phyloP scores from a whole-genome alignment of 2,888 invertebrate genomes.

The Thera britannica region DNA sequence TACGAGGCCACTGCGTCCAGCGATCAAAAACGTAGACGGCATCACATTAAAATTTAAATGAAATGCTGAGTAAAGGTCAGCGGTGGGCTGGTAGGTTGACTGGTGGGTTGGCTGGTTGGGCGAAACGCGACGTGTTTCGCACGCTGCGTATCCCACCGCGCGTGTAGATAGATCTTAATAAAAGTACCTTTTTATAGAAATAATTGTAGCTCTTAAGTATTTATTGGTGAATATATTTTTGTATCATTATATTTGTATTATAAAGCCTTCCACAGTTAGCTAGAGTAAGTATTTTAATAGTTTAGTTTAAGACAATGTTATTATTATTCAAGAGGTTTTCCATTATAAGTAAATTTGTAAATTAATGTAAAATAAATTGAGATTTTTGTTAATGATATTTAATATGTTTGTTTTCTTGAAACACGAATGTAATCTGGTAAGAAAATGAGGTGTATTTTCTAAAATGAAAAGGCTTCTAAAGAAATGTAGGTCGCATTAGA shows the following conservation, averaged over 20 bases:
- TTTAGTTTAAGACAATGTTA: conserved; percentile 73
- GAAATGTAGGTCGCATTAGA: conserved; percentile 57
- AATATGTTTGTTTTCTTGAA: conserved; percentile 44
- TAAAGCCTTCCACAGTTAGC: conserved; percentile 62
- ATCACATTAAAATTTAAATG: conserved; percentile 31
- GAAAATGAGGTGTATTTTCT: conserved; percentile 44
- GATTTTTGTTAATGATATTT: conserved; percentile 77
- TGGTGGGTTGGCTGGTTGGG: background rate
- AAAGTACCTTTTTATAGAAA: conserved; percentile 80
- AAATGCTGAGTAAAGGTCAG: conserved; percentile 34
- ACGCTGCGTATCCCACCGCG: conserved; percentile 67
- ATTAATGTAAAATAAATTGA: conserved; percentile 84
- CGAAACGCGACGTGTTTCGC: conserved; percentile 57
- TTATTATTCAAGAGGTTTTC: conserved; percentile 76
- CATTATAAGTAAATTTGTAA: conserved; percentile 73
- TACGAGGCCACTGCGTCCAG: conserved; percentile 41
- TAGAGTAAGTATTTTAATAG: conserved; percentile 52
- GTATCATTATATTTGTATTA: conserved; percentile 65
- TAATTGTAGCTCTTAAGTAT: conserved; percentile 73
- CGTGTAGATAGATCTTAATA: conserved; percentile 70
- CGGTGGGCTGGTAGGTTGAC: background rate
- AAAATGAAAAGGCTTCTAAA: conserved; percentile 42
- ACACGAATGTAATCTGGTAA: conserved; percentile 19
- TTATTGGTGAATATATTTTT: conserved; percentile 71
- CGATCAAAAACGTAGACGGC: conserved; percentile 33